phyloP scores from a whole-genome alignment of 2,797 vertebrate species.

The Trachurus trachurus region DNA sequence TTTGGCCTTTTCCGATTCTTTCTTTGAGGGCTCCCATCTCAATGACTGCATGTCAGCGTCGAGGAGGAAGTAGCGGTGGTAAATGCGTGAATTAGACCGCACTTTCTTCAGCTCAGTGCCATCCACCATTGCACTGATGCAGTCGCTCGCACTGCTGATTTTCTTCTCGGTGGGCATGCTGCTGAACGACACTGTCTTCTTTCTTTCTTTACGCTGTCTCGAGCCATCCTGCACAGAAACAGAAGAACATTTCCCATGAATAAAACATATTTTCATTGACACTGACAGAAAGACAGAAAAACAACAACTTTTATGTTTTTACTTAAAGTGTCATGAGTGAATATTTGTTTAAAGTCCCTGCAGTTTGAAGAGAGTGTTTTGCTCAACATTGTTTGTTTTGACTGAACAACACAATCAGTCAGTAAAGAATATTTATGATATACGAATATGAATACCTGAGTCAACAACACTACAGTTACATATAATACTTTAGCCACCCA shows the following conservation, averaged over 20 bases:
- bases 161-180: constrained; percentile 99
- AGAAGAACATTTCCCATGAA: constrained; percentile 15
- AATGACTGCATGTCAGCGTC: constrained; percentile 98
- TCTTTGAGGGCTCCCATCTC: constrained; percentile 98
- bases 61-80: constrained; percentile 95
- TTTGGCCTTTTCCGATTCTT: constrained; percentile 98
- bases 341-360: neutral
- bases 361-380: neutral
- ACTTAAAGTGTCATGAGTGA: neutral
- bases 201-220: constrained; percentile 94
- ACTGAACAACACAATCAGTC: neutral
- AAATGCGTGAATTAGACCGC: constrained; percentile 95
- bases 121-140: constrained; percentile 97
- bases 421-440: neutral
- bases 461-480: too few relatives aligned
- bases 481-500: too few relatives aligned
- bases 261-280: constrained; percentile 6
- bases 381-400: neutral
- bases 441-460: too few relatives aligned
- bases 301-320: neutral
- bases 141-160: constrained; percentile 97
- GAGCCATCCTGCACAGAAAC: constrained; percentile 91
- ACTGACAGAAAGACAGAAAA: neutral
- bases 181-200: constrained; percentile 98
- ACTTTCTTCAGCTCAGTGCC: constrained; percentile 97